phyloP scores from a whole-genome alignment of 2,797 vertebrate genomes.

The Geotrypetes seraphini region DNA sequence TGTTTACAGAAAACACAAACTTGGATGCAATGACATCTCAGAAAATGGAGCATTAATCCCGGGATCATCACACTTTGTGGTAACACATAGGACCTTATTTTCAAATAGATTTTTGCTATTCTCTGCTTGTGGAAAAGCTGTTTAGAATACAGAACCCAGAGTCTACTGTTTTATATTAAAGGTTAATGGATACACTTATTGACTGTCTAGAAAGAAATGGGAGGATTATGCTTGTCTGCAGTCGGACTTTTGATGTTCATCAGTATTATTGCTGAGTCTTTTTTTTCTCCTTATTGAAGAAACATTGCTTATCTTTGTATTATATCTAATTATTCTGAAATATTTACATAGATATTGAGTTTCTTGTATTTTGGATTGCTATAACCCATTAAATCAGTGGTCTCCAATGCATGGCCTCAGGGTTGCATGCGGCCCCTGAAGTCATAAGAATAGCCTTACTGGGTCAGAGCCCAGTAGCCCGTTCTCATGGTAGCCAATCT shows the following conservation, averaged over 20 bases:
- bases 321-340: conserved; percentile 16
- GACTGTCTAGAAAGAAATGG: conserved; percentile 30
- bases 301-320: conserved; percentile 2
- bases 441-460: too few species aligned
- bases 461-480: too few species aligned
- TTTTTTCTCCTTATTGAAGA: conserved; percentile 8
- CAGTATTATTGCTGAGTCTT: conserved; percentile 16
- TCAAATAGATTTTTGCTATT: too few species aligned
- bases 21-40: conserved; percentile 22
- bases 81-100: conserved; percentile 27
- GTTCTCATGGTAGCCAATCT: too few species aligned
- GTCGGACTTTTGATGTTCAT: conserved; percentile 29
- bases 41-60: conserved; percentile 33
- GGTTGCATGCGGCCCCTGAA: too few species aligned
- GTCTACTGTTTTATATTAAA: conserved; percentile 21
- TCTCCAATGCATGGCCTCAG: too few species aligned
- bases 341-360: background rate
- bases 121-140: too few species aligned
- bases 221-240: conserved; percentile 41
- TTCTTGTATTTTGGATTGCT: background rate
- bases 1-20: conserved; percentile 31
- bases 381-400: too few species aligned
- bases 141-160: too few species aligned
- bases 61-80: conserved; percentile 28
- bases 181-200: conserved; percentile 28